Base-by-base conservation (phyloP, 2,888 invertebrate genomes). In the Rhopalosiphum nymphaeae region DNA sequence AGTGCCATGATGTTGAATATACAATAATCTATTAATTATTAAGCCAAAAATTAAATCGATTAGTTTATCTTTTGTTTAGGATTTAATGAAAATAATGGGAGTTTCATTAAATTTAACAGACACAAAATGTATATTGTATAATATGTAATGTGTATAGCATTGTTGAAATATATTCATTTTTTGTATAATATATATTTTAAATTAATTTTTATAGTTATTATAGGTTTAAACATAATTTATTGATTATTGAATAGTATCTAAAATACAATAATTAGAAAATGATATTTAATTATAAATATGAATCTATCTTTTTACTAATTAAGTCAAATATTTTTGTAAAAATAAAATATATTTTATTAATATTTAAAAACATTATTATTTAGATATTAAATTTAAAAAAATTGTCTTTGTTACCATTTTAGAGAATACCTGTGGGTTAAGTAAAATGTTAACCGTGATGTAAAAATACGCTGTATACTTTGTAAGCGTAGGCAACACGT, bases 401-500 rank as follows among this genome's bases (percentile, higher is more conserved):
- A 53, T 44, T 42, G 25, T 26, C 42, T 89, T 36, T 57, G 26
- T 89, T 87, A 46, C n/a, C 25, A 44, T 44, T n/a, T 44, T 56
- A 44, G 11, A 92, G 5, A 53, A 92, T 53, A 89, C 44, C 7
- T 2, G 88, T 93, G 92, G 92, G 92, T 13, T 25, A 42, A 44
- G 29, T 29, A 9, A n/a, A 67, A n/a, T 61, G 46, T 61, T 36
- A 46, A 87, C 26, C 2, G 26, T 53, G 16, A 36, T 92, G 49
- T 88, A 21, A 89, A 89, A 93, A 78, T 67, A 89, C 7, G 44
- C 21, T 78, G n/a, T 53, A 46, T 21, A 87, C 29, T 36, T 36
- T 10, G n/a, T 84, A 91, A 10, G 94, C 86, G 94, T 94, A 91
- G 94, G 94, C 21, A 86, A 91, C 86, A 87, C 67, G 94, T 94